A percentile compares a stretch with the other conserved stretches of the same genome.
These are phyloP conservation scores for Diarsia rubi DNA, from an alignment of 2,888 invertebrate species.

Conservation along the genomic window DNA sequence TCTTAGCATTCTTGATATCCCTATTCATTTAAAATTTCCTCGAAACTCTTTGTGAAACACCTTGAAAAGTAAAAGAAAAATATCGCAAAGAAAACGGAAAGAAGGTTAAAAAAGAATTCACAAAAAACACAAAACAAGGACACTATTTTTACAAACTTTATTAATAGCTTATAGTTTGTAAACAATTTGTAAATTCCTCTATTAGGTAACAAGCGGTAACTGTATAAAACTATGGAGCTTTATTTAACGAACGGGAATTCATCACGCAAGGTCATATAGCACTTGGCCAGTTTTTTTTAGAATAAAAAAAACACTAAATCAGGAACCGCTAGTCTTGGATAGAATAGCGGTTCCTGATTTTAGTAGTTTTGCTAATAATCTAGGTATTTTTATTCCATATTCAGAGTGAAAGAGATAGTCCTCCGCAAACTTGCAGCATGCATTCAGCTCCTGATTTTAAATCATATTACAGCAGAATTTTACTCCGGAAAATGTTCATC, in stretches of 20 bases:
- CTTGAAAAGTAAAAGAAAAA: not conserved
- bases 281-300: slow-evolving; percentile 11
- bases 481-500: too few species aligned
- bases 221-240: slow-evolving; percentile 55
- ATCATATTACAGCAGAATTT: too few species aligned
- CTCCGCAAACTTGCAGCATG: too few species aligned
- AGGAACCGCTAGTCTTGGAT: too few species aligned
- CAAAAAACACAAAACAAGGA: slow-evolving; percentile 31
- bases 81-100: not conserved
- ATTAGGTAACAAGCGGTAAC: slow-evolving; percentile 55
- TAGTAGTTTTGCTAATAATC: not conserved
- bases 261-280: slow-evolving; percentile 53
- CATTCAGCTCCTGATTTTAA: too few species aligned
- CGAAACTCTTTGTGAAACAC: not conserved
- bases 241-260: slow-evolving; percentile 49
- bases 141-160: slow-evolving; percentile 53
- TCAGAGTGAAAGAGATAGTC: too few species aligned
- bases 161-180: slow-evolving; percentile 54
- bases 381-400: not conserved
- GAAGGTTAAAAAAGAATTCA: not conserved
- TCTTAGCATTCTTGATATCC: not conserved
- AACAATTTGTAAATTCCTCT: slow-evolving; percentile 61
- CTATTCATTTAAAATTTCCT: slow-evolving; percentile 2
- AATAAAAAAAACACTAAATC: too few species aligned
- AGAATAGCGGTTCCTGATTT: not conserved